phyloP scores from a whole-genome alignment of 2,797 vertebrate species.

The Cheirogaleus major region DNA sequence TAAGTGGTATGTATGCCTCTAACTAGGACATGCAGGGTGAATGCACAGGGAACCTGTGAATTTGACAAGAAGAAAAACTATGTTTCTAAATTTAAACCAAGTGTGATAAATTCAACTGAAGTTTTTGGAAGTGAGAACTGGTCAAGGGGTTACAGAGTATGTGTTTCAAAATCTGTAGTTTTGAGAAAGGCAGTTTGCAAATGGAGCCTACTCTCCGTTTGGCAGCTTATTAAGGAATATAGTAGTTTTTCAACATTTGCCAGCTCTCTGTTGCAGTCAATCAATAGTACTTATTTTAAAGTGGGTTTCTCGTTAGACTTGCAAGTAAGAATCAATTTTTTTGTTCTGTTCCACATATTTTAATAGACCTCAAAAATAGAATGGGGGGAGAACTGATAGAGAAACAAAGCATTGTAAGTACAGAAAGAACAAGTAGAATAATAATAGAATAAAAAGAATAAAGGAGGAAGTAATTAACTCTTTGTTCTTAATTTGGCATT shows the following conservation, averaged over 20 bases:
- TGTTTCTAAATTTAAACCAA: slow-evolving; percentile 57
- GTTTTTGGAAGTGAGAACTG: slow-evolving; percentile 31
- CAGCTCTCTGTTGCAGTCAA: background rate
- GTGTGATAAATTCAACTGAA: slow-evolving; percentile 23
- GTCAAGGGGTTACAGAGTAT: background rate
- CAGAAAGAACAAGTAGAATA: slow-evolving; percentile 37
- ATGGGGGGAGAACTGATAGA: slow-evolving; percentile 1
- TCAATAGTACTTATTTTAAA: slow-evolving; percentile 28
- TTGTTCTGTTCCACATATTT: slow-evolving; percentile 27
- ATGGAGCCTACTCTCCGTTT: background rate
- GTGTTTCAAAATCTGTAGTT: background rate
- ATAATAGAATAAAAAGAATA: slow-evolving; percentile 42
- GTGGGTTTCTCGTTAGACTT: slow-evolving; percentile 30
- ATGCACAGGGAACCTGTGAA: slow-evolving; percentile 16
- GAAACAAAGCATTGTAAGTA: background rate
- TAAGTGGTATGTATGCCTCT: background rate
- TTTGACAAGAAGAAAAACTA: background rate
- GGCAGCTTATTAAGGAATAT: background rate
- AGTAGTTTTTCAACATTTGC: background rate
- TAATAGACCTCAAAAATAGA: slow-evolving; percentile 54
- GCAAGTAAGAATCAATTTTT: slow-evolving; percentile 29
- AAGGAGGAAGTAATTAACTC: slow-evolving; percentile 26
- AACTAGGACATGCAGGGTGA: slow-evolving; percentile 16
- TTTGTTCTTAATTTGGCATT: slow-evolving; percentile 27
- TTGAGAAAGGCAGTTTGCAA: background rate